Percentiles rank a stretch among this genome's conserved stretches.
Evolutionary conservation across 2,888 invertebrate genomes (phyloP).

Genomic region (Drosophila buzzatii): DNA sequence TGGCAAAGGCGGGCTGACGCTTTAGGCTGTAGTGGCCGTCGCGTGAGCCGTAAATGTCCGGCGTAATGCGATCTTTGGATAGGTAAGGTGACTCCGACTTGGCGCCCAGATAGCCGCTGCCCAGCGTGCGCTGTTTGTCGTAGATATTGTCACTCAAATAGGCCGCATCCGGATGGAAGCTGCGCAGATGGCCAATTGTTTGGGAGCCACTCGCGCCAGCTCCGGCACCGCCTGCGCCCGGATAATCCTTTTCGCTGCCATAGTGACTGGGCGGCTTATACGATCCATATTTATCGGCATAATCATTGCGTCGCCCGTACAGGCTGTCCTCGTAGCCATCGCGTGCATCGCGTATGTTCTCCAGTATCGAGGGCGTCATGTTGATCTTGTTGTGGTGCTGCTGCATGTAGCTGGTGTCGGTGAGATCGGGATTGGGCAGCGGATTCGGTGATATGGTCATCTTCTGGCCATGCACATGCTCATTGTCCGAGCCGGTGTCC

Average conservation of each 20-base stretch:
- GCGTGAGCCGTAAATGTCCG: constrained; percentile 84
- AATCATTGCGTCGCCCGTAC: constrained; percentile 83
- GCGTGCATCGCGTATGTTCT: constrained; percentile 88
- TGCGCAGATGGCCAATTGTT: constrained; percentile 84
- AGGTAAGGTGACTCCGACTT: constrained; percentile 84
- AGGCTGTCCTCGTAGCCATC: constrained; percentile 82
- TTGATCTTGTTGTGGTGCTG: constrained; percentile 86
- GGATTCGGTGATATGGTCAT: constrained; percentile 89
- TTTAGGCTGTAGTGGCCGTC: constrained; percentile 84
- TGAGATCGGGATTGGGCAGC: constrained; percentile 91
- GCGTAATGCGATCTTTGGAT: constrained; percentile 84
- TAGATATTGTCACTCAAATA: constrained; percentile 84
- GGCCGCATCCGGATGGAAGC: constrained; percentile 83
- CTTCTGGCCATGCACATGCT: constrained; percentile 86
- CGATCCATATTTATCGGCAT: constrained; percentile 83
- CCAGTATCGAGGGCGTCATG: constrained; percentile 87
- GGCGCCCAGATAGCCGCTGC: constrained; percentile 80
- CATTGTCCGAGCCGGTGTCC: constrained; percentile 92
- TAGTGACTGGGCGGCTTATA: constrained; percentile 84
- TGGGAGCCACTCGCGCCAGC: constrained; percentile 77
- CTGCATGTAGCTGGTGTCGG: constrained; percentile 87
- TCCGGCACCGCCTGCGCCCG: constrained; percentile 57
- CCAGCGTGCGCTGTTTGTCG: constrained; percentile 83
- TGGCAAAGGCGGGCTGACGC: constrained; percentile 80
- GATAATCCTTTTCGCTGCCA: constrained; percentile 84